Percentiles rank a stretch among this genome's conserved stretches.
These are phyloP conservation scores for Lordiphosa fenestrarum DNA, from an alignment of 2,888 invertebrate species.

Conservation along the genomic window DNA sequence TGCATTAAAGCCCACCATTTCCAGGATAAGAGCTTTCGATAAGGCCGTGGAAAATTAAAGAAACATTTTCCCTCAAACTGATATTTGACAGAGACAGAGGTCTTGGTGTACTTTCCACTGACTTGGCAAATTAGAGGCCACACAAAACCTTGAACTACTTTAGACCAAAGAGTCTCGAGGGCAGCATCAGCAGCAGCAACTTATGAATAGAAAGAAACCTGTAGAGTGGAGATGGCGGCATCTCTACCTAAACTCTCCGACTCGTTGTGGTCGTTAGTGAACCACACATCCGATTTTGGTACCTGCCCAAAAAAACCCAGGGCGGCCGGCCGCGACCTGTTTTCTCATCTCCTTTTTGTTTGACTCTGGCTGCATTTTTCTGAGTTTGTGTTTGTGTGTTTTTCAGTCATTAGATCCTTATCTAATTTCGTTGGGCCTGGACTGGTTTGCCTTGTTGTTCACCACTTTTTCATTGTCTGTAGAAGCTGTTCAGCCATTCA, in stretches of 20 bases:
- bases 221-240: conserved; percentile 9
- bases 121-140: conserved; percentile 29
- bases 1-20: conserved; percentile 1
- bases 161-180: conserved; percentile 26
- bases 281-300: conserved; percentile 57
- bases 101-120: conserved; percentile 19
- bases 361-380: conserved; percentile 28
- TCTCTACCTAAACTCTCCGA: conserved; percentile 48
- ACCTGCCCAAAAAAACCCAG: conserved; percentile 8
- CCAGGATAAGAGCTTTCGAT: no score
- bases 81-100: no score
- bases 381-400: conserved; percentile 26
- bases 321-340: conserved; percentile 4
- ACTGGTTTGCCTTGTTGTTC: conserved; percentile 54
- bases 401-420: conserved; percentile 58
- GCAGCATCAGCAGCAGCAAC: conserved; percentile 11
- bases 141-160: conserved; percentile 44
- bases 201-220: conserved; percentile 31
- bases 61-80: not conserved
- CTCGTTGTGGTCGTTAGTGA: conserved; percentile 39
- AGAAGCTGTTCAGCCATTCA: conserved; percentile 45
- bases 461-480: conserved; percentile 11
- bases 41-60: no score
- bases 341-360: conserved; percentile 23
- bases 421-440: conserved; percentile 52